Percentiles rank a stretch among this genome's conserved stretches.
These are phyloP conservation scores for Psilopogon haemacephalus DNA, from an alignment of 2,113 vertebrate genomes.

Conservation along the genomic window DNA sequence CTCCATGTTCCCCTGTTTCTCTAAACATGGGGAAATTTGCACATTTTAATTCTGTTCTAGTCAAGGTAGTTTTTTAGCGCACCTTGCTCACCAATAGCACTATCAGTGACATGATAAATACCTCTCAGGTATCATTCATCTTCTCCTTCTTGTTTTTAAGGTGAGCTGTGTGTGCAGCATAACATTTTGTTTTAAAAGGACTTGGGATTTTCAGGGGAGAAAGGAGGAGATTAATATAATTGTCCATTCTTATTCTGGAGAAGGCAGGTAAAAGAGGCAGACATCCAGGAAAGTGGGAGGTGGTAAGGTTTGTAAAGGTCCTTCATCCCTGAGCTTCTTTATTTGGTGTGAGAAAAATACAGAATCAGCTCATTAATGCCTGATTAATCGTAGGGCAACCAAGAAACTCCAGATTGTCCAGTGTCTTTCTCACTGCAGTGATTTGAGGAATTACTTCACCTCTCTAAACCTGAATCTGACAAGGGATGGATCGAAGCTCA, in stretches of 20 bases:
- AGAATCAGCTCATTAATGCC: rapidly evolving
- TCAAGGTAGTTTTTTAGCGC: neutral
- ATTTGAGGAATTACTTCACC: neutral
- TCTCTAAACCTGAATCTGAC: neutral
- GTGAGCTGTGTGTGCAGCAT: conserved; percentile 20
- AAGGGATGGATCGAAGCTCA: neutral
- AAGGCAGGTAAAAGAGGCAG: neutral
- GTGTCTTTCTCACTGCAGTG: neutral
- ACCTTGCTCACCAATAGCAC: neutral
- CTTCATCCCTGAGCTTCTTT: neutral
- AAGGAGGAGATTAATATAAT: conserved; percentile 5
- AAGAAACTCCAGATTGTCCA: neutral
- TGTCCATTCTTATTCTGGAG: neutral
- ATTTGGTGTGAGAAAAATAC: neutral
- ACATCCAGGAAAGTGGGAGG: neutral
- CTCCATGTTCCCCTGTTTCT: neutral
- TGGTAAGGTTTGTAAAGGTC: neutral
- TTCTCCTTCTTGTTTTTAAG: conserved; percentile 37
- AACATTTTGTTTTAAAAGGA: conserved; percentile 36
- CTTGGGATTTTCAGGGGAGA: neutral
- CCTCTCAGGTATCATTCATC: conserved; percentile 33
- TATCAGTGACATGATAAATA: conserved; percentile 38
- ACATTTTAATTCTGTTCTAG: neutral
- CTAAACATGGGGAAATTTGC: neutral
- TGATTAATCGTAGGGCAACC: neutral